Evolutionary conservation across 64 coral and sea anemone species (phyloP).

Genomic region (Montipora sp.): DNA sequence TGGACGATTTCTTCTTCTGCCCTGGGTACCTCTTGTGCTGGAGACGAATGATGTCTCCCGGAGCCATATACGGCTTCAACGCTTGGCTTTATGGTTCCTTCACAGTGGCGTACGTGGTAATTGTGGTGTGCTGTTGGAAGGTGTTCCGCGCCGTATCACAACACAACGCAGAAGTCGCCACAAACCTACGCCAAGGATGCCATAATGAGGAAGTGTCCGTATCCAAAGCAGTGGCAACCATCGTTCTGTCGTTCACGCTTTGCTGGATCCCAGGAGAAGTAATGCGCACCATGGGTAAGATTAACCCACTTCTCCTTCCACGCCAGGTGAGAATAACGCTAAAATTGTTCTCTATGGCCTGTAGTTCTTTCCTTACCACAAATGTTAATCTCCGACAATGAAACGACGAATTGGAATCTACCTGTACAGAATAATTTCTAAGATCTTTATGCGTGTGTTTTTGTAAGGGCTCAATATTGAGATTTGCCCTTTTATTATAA

Average conservation of each 20-base stretch:
- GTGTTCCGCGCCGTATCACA: slow-evolving; percentile 22
- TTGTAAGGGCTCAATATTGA: no score
- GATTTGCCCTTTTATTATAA: no score
- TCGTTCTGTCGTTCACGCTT: slow-evolving; percentile 19
- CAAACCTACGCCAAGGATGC: not conserved
- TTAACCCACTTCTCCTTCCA: slow-evolving; percentile 33
- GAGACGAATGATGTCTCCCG: slow-evolving; percentile 32
- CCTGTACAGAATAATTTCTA: no score
- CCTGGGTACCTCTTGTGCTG: slow-evolving; percentile 30
- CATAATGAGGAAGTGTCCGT: slow-evolving; percentile 34
- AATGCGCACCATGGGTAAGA: slow-evolving; percentile 34
- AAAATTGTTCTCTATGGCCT: not conserved
- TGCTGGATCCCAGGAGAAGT: slow-evolving; percentile 39
- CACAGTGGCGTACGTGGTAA: slow-evolving; percentile 9
- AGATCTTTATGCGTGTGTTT: no score
- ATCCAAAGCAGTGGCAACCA: slow-evolving; percentile 30
- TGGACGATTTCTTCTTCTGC: slow-evolving; percentile 45
- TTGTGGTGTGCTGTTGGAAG: slow-evolving; percentile 34
- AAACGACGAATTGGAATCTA: not conserved
- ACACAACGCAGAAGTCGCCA: slow-evolving; percentile 1
- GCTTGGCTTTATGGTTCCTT: slow-evolving; percentile 49
- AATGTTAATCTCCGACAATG: not conserved
- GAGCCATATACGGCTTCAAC: slow-evolving; percentile 27
- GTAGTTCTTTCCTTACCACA: not conserved
- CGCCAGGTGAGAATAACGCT: not conserved